phyloP scores from a whole-genome alignment of 2,113 vertebrate genomes.

The Bothrops jararaca region DNA sequence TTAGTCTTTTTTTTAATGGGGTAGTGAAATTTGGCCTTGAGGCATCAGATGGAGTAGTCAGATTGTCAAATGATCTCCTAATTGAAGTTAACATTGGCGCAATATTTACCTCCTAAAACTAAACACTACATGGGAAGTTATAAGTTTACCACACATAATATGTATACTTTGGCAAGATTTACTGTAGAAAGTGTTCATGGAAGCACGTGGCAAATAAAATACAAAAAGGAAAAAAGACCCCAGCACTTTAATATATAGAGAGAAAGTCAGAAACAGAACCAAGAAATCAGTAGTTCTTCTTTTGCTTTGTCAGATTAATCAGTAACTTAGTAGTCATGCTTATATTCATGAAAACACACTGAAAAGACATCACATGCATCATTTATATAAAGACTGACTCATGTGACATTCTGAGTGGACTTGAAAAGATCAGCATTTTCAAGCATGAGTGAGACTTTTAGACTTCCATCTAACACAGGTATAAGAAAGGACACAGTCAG shows the following conservation, averaged over 20 bases:
- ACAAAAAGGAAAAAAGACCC: neutral
- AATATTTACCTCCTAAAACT: slow-evolving; percentile 76
- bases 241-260: slow-evolving; percentile 34
- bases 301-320: slow-evolving; percentile 56
- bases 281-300: slow-evolving; percentile 57
- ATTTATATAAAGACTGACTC: slow-evolving; percentile 44
- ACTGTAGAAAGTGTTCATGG: slow-evolving; percentile 16
- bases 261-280: slow-evolving; percentile 37
- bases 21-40: slow-evolving; percentile 77
- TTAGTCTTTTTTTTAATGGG: slow-evolving; percentile 66
- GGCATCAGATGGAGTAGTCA: slow-evolving; percentile 80
- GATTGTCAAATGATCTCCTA: slow-evolving; percentile 75
- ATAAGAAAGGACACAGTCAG: fast-evolving
- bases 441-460: slow-evolving; percentile 31
- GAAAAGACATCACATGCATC: slow-evolving; percentile 55
- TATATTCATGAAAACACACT: slow-evolving; percentile 55
- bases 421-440: slow-evolving; percentile 56
- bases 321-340: slow-evolving; percentile 64
- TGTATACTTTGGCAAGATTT: slow-evolving; percentile 42
- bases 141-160: slow-evolving; percentile 57
- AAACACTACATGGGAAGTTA: slow-evolving; percentile 70
- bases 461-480: neutral
- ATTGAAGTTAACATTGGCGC: slow-evolving; percentile 74
- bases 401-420: slow-evolving; percentile 51
- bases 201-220: no score